These are phyloP conservation scores for Halesus radiatus DNA, from an alignment of 1,140 invertebrate genomes.

Conservation along the genomic window DNA sequence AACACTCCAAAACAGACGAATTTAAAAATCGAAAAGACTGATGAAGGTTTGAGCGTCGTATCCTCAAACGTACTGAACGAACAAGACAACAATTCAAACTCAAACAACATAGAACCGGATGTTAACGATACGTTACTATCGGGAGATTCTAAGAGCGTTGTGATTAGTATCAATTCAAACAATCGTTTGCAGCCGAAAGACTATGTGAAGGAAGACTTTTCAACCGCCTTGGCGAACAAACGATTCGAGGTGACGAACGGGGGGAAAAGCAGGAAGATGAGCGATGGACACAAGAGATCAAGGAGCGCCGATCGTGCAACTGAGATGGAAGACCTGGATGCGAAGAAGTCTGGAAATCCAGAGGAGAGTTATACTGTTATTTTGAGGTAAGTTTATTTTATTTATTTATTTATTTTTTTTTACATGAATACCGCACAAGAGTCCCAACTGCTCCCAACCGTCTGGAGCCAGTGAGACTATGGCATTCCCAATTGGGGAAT, in stretches of 20 bases:
- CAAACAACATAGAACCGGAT: slow-evolving; percentile 60
- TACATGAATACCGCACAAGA: too few species aligned
- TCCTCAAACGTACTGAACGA: slow-evolving; percentile 65
- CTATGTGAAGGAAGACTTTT: slow-evolving; percentile 54
- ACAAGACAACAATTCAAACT: background rate
- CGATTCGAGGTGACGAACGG: slow-evolving; percentile 6
- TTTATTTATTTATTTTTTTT: too few species aligned
- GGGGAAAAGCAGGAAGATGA: slow-evolving; percentile 1
- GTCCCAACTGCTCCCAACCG: too few species aligned
- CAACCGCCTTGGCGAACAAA: background rate
- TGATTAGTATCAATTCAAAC: slow-evolving; percentile 55
- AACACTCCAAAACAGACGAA: slow-evolving; percentile 36
- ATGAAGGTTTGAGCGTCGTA: slow-evolving; percentile 66
- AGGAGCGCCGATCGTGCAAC: slow-evolving; percentile 55
- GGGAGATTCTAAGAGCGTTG: slow-evolving; percentile 62
- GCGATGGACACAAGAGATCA: slow-evolving; percentile 26
- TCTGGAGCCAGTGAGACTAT: too few species aligned
- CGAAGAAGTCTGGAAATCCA: slow-evolving; percentile 68
- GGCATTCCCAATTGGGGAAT: too few species aligned
- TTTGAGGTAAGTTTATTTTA: slow-evolving; percentile 63
- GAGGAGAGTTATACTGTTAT: slow-evolving; percentile 79
- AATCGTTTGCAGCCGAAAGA: slow-evolving; percentile 68
- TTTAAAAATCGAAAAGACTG: slow-evolving; percentile 60
- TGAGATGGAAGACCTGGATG: slow-evolving; percentile 64
- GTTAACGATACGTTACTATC: slow-evolving; percentile 67